Conservation (phyloP, 1,140 invertebrate genomes). For the Neelides sp. region DNA sequence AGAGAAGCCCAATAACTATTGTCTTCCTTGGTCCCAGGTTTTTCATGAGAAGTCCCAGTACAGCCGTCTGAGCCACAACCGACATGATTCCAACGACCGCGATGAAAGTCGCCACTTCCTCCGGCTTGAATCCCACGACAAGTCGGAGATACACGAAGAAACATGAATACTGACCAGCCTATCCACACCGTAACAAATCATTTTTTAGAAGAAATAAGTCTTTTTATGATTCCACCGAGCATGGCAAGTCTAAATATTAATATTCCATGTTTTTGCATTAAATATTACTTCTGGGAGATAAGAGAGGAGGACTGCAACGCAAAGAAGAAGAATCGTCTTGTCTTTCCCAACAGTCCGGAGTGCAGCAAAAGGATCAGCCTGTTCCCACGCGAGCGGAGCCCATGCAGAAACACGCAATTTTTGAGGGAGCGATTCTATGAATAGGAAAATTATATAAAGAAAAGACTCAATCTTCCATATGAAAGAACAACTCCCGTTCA, state of each 20-base stretch:
- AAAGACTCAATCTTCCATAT: too few relatives aligned
- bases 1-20: slow-evolving; percentile 83
- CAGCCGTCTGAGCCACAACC: slow-evolving; percentile 74
- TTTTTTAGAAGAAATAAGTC: neutral
- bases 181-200: neutral
- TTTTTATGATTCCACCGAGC: neutral
- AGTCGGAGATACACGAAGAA: slow-evolving; percentile 99
- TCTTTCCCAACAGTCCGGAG: slow-evolving; percentile 87
- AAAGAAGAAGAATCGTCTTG: slow-evolving; percentile 88
- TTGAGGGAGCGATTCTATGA: slow-evolving; percentile 94
- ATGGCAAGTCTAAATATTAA: neutral
- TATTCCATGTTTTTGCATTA: neutral
- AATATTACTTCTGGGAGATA: slow-evolving; percentile 73
- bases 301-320: slow-evolving; percentile 91
- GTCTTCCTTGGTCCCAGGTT: slow-evolving; percentile 88
- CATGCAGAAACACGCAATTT: slow-evolving; percentile 66
- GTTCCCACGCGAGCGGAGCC: slow-evolving; percentile 84
- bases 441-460: too few relatives aligned
- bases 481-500: too few relatives aligned
- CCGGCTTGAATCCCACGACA: slow-evolving; percentile 89
- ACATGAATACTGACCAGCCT: slow-evolving; percentile 93
- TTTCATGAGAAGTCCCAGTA: slow-evolving; percentile 60
- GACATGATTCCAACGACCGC: slow-evolving; percentile 92
- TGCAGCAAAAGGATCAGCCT: slow-evolving; percentile 94
- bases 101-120: slow-evolving; percentile 94